Evolutionary conservation across 1,140 invertebrate species (phyloP).

Genomic region (Aphelenchoides fujianensis): DNA sequence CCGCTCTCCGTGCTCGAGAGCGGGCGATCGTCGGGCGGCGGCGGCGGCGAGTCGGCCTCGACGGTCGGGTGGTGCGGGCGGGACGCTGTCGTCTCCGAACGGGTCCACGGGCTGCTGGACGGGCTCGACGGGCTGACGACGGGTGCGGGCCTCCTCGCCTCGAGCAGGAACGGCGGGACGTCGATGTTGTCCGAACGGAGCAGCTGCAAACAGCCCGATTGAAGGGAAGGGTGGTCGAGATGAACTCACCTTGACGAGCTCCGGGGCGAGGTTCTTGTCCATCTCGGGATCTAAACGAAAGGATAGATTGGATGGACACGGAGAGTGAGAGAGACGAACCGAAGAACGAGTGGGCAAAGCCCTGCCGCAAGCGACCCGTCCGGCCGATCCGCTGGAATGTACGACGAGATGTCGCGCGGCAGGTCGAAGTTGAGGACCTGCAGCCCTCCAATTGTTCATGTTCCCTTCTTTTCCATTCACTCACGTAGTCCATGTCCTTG

Average conservation of each 20-base stretch:
- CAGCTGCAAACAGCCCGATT: neutral
- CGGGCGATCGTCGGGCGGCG: too few relatives aligned
- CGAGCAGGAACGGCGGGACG: neutral
- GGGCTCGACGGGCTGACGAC: too few relatives aligned
- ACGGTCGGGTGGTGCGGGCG: too few relatives aligned
- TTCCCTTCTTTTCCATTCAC: neutral
- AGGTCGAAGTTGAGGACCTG: conserved; percentile 88
- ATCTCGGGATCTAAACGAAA: conserved; percentile 26
- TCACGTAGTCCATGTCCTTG: conserved; percentile 78
- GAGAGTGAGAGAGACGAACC: neutral
- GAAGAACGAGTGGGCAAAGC: conserved; percentile 40
- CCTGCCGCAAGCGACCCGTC: conserved; percentile 69
- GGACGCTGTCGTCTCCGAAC: too few relatives aligned
- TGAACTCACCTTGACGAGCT: conserved; percentile 32
- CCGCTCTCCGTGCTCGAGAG: too few relatives aligned
- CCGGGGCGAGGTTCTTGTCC: conserved; percentile 27
- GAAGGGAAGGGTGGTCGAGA: too few relatives aligned
- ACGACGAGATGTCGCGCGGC: conserved; percentile 83
- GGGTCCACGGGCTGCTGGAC: too few relatives aligned
- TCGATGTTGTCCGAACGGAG: neutral
- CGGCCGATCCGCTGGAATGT: conserved; percentile 85
- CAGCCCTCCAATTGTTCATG: conserved; percentile 14
- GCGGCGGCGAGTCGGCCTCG: too few relatives aligned
- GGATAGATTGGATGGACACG: neutral
- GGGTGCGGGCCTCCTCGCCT: too few relatives aligned